Base-by-base conservation (phyloP, 2,797 vertebrate genomes). In the Oryzias dopingdopingensis region DNA sequence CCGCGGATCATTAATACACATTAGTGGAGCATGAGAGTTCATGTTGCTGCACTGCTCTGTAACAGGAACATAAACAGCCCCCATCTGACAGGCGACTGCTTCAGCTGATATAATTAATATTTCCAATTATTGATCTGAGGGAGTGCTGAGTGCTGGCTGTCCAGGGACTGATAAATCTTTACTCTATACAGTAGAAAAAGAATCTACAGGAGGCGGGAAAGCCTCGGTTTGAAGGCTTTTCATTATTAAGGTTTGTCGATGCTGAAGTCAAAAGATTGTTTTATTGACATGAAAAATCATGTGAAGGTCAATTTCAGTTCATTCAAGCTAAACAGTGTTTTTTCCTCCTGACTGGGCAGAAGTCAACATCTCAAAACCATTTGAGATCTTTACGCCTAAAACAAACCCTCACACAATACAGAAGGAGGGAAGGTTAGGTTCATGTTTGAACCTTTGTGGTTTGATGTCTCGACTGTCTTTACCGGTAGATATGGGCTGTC, bases 121-220 rank as follows among this genome's bases (percentile, higher is more conserved):
- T 91, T 89, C 87, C 90, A 90, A 91, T 92, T 91, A 92, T 92
- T 91, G 90, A 92, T 93, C 85, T 76, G 82, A 90, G 82, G 80
- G 74, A 88, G 83, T 79, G 85, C 88, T 89, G 88, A 86, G 86
- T 72, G 82, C 84, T 89, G 85, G 87, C 86, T 89, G 90, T 88
- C 88, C 70, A 42, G 84, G 82, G 81, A 76, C 80, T 88, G 79
- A 83, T 91, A 90, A 92, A 92, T 92, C 79, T 86, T 76, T 70
- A 64, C 66, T 64, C 65, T 79, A 70, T 68, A 80, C 77, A 89
- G 81, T 65, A 72, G 49, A 70, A 71, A 65, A 56, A 69, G 77
- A 55, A 57, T 46, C 42, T 18, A 18, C 6, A 23, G n/a, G 48
- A 58, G 58, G 41, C 46, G 61, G 43, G 43, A 44, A n/a, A 44